phyloP scores from a whole-genome alignment of 2,113 vertebrate genomes.

The Callocephalon fimbriatum region DNA sequence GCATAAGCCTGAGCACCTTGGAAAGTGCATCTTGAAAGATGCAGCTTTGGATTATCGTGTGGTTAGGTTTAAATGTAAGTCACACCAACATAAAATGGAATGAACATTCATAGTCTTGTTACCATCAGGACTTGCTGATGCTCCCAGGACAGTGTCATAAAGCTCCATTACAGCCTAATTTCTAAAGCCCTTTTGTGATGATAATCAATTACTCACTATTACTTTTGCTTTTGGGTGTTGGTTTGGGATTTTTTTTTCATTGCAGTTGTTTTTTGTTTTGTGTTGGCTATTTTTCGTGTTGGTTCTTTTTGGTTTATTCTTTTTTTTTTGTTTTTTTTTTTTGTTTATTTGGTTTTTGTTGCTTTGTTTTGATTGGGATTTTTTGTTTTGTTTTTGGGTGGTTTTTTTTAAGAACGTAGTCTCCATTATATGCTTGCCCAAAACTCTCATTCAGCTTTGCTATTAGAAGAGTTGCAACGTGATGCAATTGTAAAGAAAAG shows the following conservation, averaged over 20 bases:
- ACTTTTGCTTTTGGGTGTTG: background rate
- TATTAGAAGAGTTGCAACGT: background rate
- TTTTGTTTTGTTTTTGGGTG: background rate
- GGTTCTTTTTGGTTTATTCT: rapidly evolving
- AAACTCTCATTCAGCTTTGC: background rate
- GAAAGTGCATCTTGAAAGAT: background rate
- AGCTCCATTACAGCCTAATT: background rate
- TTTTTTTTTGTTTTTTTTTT: background rate
- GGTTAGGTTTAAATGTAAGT: background rate
- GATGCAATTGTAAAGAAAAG: background rate
- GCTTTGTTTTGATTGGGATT: background rate
- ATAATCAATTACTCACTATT: background rate
- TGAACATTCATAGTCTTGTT: background rate
- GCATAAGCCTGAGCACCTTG: background rate
- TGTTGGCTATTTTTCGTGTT: background rate
- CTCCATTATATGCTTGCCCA: background rate
- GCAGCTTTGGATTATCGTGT: background rate
- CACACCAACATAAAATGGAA: background rate
- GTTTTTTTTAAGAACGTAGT: background rate
- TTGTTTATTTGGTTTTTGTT: background rate
- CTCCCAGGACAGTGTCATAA: background rate
- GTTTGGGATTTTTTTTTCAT: background rate
- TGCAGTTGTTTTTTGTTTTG: background rate
- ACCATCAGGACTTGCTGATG: background rate
- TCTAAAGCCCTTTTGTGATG: background rate